Percentiles rank a stretch among this genome's conserved stretches.
Conservation (phyloP, 2,113 vertebrate genomes). For the Zosterops japonicus region DNA sequence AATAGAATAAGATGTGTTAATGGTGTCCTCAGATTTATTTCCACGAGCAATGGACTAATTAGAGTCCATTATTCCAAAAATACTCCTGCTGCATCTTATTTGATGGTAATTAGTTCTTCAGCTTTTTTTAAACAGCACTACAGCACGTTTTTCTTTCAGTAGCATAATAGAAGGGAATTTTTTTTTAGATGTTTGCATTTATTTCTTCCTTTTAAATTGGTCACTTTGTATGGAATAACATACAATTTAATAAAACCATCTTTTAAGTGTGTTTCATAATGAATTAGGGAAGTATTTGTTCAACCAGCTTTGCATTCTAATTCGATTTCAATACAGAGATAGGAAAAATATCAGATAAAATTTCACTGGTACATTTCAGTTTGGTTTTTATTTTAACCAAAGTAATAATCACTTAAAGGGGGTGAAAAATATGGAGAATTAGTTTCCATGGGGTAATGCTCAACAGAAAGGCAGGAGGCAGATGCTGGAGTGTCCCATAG, state of each 20-base stretch:
- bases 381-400: not conserved
- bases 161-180: not conserved
- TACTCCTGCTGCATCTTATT: slow-evolving; percentile 46
- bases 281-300: not conserved
- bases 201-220: not conserved
- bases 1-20: slow-evolving; percentile 34
- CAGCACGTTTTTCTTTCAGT: slow-evolving; percentile 36
- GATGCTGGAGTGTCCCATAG: not conserved
- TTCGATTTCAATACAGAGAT: not conserved
- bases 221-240: slow-evolving; percentile 16
- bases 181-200: not conserved
- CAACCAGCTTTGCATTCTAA: not conserved
- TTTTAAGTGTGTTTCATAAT: not conserved
- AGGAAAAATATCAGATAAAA: not conserved
- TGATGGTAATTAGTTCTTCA: slow-evolving; percentile 41
- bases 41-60: slow-evolving; percentile 20
- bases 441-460: not conserved
- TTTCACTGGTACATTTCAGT: not conserved
- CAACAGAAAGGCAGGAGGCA: not conserved
- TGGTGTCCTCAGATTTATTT: slow-evolving; percentile 49
- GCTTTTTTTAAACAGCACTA: slow-evolving; percentile 5
- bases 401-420: not conserved
- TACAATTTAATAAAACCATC: slow-evolving; percentile 30
- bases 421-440: accelerated
- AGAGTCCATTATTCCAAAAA: slow-evolving; percentile 63